Conservation (phyloP, 2,113 vertebrate genomes). For the Anas platyrhynchos region DNA sequence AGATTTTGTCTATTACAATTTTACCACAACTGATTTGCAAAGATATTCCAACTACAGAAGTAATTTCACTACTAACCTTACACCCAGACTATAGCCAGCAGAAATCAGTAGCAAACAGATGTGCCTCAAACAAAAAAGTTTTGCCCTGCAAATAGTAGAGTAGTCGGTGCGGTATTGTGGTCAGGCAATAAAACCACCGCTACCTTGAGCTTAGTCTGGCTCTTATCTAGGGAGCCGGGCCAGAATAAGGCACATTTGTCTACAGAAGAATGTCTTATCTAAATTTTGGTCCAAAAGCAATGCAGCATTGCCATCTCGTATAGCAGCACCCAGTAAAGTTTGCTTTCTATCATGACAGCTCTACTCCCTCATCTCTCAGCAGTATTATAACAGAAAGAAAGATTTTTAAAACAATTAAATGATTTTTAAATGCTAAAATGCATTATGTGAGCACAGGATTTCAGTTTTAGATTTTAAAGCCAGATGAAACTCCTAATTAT, state of each 20-base stretch:
- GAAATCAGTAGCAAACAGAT: not conserved
- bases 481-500: not conserved
- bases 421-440: not conserved
- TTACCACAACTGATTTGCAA: not conserved
- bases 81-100: not conserved
- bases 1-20: not conserved
- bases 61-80: not conserved
- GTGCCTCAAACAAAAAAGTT: not conserved
- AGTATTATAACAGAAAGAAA: not conserved
- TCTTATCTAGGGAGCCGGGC: accelerated
- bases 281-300: not conserved
- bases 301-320: accelerated
- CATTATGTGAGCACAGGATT: not conserved
- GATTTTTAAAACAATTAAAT: not conserved
- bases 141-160: not conserved
- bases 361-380: not conserved
- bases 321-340: not conserved
- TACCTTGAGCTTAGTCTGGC: not conserved
- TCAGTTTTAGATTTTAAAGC: not conserved
- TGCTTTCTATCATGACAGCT: not conserved
- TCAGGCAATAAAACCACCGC: not conserved
- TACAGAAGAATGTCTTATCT: not conserved
- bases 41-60: not conserved
- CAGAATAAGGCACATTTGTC: not conserved
- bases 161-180: not conserved